phyloP scores from a whole-genome alignment of 2,888 invertebrate genomes.

The Cataglyphis cursor region DNA sequence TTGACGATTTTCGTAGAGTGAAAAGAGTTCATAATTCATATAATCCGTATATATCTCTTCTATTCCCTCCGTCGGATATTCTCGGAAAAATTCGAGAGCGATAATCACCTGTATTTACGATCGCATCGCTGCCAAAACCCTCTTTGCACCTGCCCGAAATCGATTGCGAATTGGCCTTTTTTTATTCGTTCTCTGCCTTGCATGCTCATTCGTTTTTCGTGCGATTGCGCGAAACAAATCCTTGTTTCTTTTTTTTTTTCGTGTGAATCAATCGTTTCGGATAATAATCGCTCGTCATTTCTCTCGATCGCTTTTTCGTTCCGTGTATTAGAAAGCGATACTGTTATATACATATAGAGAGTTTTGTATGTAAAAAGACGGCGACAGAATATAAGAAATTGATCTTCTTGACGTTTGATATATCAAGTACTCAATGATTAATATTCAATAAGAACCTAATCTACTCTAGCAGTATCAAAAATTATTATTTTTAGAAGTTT shows the following conservation, averaged over 20 bases:
- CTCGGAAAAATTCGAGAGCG: constrained; percentile 37
- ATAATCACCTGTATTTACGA: constrained; percentile 49
- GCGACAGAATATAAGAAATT: constrained; percentile 4
- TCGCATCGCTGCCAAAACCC: constrained; percentile 39
- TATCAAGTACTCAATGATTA: no score
- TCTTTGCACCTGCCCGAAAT: constrained; percentile 53
- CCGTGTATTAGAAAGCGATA: constrained; percentile 13
- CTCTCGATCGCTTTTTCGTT: constrained; percentile 11
- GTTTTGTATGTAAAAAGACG: background rate
- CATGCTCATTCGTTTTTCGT: constrained; percentile 21
- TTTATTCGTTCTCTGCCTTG: constrained; percentile 19
- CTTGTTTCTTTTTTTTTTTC: background rate
- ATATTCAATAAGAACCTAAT: no score
- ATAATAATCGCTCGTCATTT: background rate
- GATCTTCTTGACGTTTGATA: no score
- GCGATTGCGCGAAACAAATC: constrained; percentile 30
- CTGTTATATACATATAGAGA: background rate
- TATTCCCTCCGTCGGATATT: background rate
- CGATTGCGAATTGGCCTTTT: constrained; percentile 46
- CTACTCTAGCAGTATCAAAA: no score
- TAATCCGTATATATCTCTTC: background rate
- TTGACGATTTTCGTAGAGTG: background rate
- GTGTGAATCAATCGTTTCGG: background rate
- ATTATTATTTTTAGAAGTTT: no score
- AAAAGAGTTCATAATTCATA: background rate